Evolutionary conservation across 2,797 vertebrate genomes (phyloP), one percentile per base, ranked within the genome.

Genomic region (Nannoperca australis): DNA sequence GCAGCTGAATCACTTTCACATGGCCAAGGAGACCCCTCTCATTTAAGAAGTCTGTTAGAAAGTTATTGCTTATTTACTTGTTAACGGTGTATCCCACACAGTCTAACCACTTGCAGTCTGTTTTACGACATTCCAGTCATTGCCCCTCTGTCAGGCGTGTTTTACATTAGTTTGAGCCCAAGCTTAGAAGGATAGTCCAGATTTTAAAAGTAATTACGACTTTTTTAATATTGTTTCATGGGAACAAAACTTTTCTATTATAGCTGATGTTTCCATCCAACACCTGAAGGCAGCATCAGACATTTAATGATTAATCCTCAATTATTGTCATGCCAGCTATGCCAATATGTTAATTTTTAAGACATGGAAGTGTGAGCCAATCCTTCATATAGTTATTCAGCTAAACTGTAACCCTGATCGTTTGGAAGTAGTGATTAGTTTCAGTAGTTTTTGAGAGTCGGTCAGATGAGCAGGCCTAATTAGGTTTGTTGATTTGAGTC

Each of bases 401-500:
- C n/a, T 50, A 5, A 73, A 34, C 47, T 70, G 38, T 51, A 30
- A 65, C 55, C 47, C 4, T 45, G 53, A 66, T 84, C 13, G 62
- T 79, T 53, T 72, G 71, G 7, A 71, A 77, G 60, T 50, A 7
- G 64, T 66, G 68, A 73, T 89, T 64, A 50, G 44, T 79, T 84
- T 82, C 69, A 27, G 18, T 68, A 2, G 34, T 65, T 78, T 88
- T 85, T 62, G 44, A 73, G 51, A 50, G 83, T 45, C 40, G 56
- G 78, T 80, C 75, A 80, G 70, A 79, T 65, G 73, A 88, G 56
- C 24, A 7, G 22, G 30, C 61, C 60, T 84, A 83, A 89, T 92
- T 92, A 78, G 76, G 84, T 90, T 83, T 75, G 82, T 89, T 67
- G 11, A 73, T 73, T 81, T 67, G 34, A 76, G 77, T 83, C 54